Base-by-base conservation (phyloP, 2,888 invertebrate species). In the Eremobia ochroleuca region DNA sequence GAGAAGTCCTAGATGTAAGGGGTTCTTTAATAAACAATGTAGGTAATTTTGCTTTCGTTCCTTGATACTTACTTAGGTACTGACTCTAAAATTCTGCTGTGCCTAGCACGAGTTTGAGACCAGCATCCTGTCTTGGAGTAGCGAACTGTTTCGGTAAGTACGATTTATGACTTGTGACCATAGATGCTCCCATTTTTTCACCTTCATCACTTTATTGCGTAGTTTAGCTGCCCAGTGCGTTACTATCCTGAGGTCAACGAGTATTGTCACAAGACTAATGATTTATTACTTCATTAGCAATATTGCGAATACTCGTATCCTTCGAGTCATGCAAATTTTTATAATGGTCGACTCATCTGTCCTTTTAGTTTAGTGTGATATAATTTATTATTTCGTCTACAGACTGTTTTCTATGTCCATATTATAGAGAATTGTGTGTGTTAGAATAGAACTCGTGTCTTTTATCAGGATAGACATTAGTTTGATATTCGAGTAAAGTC, bases 311-410 rank as follows among this genome's bases (percentile, higher is more conserved):
- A n/a, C n/a, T n/a, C n/a, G n/a, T n/a, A 73, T 73, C 73, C 79
- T 82, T 82, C 58, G 2, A 5, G 1, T 15, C 37, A 81, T 81
- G 83, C 69, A 78, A 81, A 83, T 83, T 83, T 82, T 59, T 64
- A 59, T 64, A 68, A 68, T 68, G n/a, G 13, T 59, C 71, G 43
- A 64, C n/a, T 72, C 31, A 52, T 58, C 68, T 28, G 6, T 61
- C 72, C 11, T 81, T 69, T 52, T 49, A 15, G n/a, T 25, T 28
- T 9, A 5, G 43, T 52, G 37, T 81, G 72, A 76, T 65, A n/a
- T 67, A 11, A 71, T 64, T 67, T 71, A 15, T 81, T 62, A 37
- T 40, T 65, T 46, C 15, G 25, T 34, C 11, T 31, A 25, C 9
- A 28, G 6, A 25, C 21, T 5, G 0, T 52, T n/a, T 28, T 37